A percentile compares a stretch with the other conserved stretches of the same genome.
phyloP scores from a whole-genome alignment of 2,113 vertebrate genomes.

The Megalops atlanticus region DNA sequence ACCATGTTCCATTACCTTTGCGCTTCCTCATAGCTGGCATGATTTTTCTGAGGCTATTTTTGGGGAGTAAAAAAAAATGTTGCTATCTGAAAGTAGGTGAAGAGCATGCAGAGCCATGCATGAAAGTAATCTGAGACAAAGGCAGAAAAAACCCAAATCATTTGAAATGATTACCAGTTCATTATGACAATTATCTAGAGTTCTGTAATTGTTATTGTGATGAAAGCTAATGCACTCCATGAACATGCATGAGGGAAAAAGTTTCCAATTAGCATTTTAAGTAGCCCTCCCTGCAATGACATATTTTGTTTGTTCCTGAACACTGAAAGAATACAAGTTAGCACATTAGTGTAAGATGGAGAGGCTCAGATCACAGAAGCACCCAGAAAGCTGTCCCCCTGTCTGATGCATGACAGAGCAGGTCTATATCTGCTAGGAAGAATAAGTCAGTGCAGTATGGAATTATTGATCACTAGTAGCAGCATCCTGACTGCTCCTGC shows the following conservation, averaged over 20 bases:
- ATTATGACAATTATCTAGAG: not conserved
- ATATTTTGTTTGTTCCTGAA: not conserved
- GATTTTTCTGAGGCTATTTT: not conserved
- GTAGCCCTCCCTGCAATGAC: not conserved
- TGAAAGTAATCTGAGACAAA: not conserved
- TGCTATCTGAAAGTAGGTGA: not conserved
- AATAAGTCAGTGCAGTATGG: slow-evolving; percentile 16
- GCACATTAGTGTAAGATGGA: not conserved
- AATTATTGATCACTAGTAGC: slow-evolving; percentile 34
- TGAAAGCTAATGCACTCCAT: not conserved
- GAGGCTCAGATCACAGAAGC: not conserved
- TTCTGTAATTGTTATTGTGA: not conserved
- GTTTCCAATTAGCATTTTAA: not conserved
- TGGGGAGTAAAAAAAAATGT: not conserved
- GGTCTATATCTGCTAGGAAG: not conserved
- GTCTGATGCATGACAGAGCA: no score
- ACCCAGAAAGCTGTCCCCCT: no score
- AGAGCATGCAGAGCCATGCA: not conserved
- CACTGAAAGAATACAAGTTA: not conserved
- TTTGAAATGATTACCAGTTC: not conserved
- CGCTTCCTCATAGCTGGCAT: not conserved
- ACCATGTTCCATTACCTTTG: not conserved
- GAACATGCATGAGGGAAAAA: not conserved
- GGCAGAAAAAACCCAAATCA: not conserved
- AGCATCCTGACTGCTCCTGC: slow-evolving; percentile 11